Base-by-base conservation (phyloP, 1,140 invertebrate species). In the Rhyacophila brunnea region DNA sequence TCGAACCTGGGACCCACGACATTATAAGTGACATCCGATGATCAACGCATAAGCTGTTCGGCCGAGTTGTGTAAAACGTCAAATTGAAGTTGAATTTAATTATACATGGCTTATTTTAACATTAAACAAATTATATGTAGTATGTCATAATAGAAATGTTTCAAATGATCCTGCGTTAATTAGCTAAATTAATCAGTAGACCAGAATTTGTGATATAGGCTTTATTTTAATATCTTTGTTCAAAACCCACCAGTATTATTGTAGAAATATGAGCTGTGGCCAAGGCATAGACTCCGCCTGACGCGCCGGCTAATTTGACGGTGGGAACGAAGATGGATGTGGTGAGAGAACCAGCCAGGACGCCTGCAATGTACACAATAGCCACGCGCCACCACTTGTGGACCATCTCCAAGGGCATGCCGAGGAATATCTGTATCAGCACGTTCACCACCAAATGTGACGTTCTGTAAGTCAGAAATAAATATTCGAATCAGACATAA, bases 201-300 rank as follows among this genome's bases (percentile, higher is more conserved):
- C n/a, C n/a, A n/a, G n/a, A n/a, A n/a, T n/a, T n/a, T n/a, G n/a
- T n/a, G n/a, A n/a, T n/a, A n/a, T n/a, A n/a, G n/a, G n/a, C n/a
- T n/a, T n/a, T n/a, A n/a, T n/a, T n/a, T n/a, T n/a, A n/a, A n/a
- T n/a, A n/a, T n/a, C n/a, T n/a, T n/a, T n/a, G n/a, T n/a, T n/a
- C n/a, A n/a, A n/a, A n/a, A 67, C 71, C 80, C 74, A 93, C 92
- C 85, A 98, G 87, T 60, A 98, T 86, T 35, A 99, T 91, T 17
- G 92, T 96, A 11, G 96, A 93, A 38, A 99, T 83, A 71, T 99
- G 96, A 10, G 95, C 96, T 0, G 95, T 89, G 14, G 99, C 92
- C 5, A 99, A 68, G 4, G 96, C 92, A 74, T 99, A 99, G 0
- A 96, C 95, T 0, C 96, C 96, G 7, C 95, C 96, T 35, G 93